These are phyloP conservation scores for Protosalanx chinensis DNA, from an alignment of 2,797 vertebrate species.

Conservation along the genomic window DNA sequence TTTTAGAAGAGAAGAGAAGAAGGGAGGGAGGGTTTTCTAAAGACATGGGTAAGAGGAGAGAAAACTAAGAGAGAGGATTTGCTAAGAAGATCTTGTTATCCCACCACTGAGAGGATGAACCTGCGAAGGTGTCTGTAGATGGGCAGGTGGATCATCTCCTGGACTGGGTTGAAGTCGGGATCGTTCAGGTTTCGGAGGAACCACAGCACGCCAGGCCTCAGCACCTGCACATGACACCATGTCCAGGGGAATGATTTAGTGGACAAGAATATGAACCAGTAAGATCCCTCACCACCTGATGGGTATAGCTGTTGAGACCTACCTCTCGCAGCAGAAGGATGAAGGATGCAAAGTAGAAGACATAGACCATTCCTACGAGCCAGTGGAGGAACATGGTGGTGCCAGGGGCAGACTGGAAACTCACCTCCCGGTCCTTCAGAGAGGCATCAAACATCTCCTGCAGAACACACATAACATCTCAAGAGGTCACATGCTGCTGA, in stretches of 20 bases:
- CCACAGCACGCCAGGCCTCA: constrained; percentile 97
- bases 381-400: constrained; percentile 98
- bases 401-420: constrained; percentile 91
- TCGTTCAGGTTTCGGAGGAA: constrained; percentile 99
- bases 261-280: constrained; percentile 61
- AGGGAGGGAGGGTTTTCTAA: constrained; percentile 5
- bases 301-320: background rate
- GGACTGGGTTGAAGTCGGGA: constrained; percentile 99
- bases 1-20: constrained; percentile 3
- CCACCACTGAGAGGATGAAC: constrained; percentile 96
- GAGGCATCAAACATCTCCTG: constrained; percentile 98
- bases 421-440: constrained; percentile 89
- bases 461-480: constrained; percentile 4
- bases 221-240: constrained; percentile 78
- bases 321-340: constrained; percentile 94
- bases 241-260: constrained; percentile 93
- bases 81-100: constrained; percentile 30
- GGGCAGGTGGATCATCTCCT: constrained; percentile 99
- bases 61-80: background rate
- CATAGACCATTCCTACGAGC: constrained; percentile 97
- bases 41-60: background rate
- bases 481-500: background rate
- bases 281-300: background rate
- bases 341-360: constrained; percentile 98
- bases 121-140: constrained; percentile 97